phyloP scores from a whole-genome alignment of 2,113 vertebrate genomes.

The Pachyramphus minor region DNA sequence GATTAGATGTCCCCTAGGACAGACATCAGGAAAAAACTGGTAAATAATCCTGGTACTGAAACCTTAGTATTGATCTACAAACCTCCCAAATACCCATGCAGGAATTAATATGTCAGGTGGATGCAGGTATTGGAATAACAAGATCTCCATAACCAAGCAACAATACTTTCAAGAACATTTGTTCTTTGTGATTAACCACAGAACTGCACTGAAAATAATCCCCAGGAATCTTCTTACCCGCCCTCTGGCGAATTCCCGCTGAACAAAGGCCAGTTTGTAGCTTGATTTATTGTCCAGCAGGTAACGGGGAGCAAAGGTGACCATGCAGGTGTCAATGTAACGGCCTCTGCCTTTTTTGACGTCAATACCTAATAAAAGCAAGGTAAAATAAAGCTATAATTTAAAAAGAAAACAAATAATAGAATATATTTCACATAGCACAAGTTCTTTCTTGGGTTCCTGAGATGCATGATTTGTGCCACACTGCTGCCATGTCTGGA shows the following conservation, averaged over 20 bases:
- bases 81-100: not conserved
- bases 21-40: not conserved
- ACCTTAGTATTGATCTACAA: not conserved
- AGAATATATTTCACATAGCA: not conserved
- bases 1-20: constrained; percentile 84
- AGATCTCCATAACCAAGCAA: not conserved
- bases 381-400: not conserved
- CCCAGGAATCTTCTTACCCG: constrained; percentile 76
- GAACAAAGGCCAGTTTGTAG: constrained; percentile 92
- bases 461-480: not conserved
- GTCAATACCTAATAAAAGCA: constrained; percentile 83
- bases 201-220: not conserved
- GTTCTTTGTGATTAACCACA: not conserved
- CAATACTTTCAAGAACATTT: not conserved
- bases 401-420: not conserved
- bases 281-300: constrained; percentile 91
- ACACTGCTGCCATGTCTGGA: not conserved
- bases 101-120: not conserved
- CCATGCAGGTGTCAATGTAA: constrained; percentile 92
- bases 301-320: constrained; percentile 95
- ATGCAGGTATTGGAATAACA: too few species aligned
- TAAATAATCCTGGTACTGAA: not conserved
- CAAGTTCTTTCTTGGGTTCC: not conserved
- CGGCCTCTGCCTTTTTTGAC: constrained; percentile 93
- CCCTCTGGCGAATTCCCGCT: constrained; percentile 92